Evolutionary conservation across 2,113 vertebrate species (phyloP), one percentile per base, ranked within the genome.

Genomic region (Sphyrna mokarran): DNA sequence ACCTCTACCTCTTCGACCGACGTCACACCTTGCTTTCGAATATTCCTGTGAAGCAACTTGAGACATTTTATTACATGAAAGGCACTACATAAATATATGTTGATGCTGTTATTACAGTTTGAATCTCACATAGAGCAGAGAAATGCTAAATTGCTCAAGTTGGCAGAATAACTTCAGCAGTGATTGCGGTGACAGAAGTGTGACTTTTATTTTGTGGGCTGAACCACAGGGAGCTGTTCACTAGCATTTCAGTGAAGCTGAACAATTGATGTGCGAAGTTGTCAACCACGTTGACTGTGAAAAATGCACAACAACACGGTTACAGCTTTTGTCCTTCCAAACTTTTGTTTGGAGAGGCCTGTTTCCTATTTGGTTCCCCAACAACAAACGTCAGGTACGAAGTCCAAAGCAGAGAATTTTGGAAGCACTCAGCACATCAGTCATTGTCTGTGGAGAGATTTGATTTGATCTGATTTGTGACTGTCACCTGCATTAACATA

Each of bases 121-220:
- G 61, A 68, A 33, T 93, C 89, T 16, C 89, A 66, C 16, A 54
- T 95, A 1, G 40, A 48, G 69, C 94, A 95, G 94, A 72, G 61
- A 43, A 54, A 13, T 72, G 40, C 29, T 72, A 54, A 95, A 72
- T 95, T 95, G 23, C 40, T 70, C 69, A 48, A 95, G 40, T 95
- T 72, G 94, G 94, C 69, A 14, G 26, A 66, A 72, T 95, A 43
- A 29, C 94, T 54, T 95, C 69, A 95, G 61, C 89, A 91, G 33
- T 66, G 61, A 91, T 23, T 93, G 18, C 61, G 63, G n/a, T 93
- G 89, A 93, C 89, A 93, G 89, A 93, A 93, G 89, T 93, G 89
- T 93, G 89, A 91, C 89, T 37, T 22, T 68, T 93, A 2, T 54
- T 68, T 37, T 93, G 33, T 33, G 63, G 48, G 33, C 33, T 37